Percentiles rank a stretch among this genome's conserved stretches.
Conservation (phyloP, 2,888 invertebrate species). For the Plagodis dolabraria region DNA sequence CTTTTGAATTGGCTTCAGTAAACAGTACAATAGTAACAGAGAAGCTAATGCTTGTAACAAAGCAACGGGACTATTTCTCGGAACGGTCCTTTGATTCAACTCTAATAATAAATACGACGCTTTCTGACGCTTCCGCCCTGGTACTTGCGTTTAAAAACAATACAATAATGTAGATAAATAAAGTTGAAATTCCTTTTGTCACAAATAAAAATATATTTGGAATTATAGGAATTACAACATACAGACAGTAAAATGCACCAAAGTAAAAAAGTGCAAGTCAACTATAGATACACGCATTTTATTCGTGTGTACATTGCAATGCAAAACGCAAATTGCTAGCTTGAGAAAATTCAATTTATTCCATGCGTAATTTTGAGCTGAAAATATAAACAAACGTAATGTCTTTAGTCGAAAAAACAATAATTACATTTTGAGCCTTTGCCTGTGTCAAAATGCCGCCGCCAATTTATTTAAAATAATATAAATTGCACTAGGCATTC, state of each 20-base stretch:
- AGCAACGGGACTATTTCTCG: slow-evolving; percentile 42
- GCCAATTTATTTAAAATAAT: slow-evolving; percentile 8
- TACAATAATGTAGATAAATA: slow-evolving; percentile 12
- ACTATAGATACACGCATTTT: no score
- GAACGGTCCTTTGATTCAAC: slow-evolving; percentile 61
- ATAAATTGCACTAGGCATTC: slow-evolving; percentile 1
- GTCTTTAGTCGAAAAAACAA: not conserved
- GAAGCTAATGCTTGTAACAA: slow-evolving; percentile 38
- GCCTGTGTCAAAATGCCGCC: no score
- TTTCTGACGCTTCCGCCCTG: slow-evolving; percentile 59
- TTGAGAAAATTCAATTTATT: no score
- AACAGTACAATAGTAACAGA: slow-evolving; percentile 28
- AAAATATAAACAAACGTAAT: no score
- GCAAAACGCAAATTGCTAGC: no score
- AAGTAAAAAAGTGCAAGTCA: no score
- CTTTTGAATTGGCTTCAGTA: slow-evolving; percentile 15
- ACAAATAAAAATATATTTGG: no score
- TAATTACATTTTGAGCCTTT: not conserved
- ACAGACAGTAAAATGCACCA: no score
- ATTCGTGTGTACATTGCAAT: no score
- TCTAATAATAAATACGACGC: slow-evolving; percentile 62
- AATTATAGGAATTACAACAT: no score
- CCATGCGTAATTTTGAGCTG: no score
- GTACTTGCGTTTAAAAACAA: slow-evolving; percentile 42
- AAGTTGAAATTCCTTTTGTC: no score